A percentile compares a stretch with the other conserved stretches of the same genome.
phyloP scores from a whole-genome alignment of 2,888 invertebrate species.

The Apamea anceps region DNA sequence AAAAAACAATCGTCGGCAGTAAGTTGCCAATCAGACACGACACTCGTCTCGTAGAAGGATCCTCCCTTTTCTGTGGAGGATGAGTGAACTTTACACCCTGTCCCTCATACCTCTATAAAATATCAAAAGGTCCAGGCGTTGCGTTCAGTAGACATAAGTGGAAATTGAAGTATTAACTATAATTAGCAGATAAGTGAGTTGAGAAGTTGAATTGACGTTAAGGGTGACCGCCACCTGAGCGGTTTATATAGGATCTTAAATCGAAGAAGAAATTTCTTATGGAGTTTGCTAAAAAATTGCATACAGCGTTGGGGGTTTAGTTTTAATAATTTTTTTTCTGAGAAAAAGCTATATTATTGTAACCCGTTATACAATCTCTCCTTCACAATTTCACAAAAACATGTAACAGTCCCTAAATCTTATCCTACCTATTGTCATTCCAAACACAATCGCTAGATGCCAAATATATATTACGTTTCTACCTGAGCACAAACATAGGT shows the following conservation, averaged over 20 bases:
- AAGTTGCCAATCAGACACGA: no score
- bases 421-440: not conserved
- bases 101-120: not conserved
- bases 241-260: not conserved
- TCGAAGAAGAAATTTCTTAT: not conserved
- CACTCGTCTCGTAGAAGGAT: no score
- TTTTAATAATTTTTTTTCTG: not conserved
- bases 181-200: not conserved
- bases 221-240: not conserved
- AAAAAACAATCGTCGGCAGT: no score
- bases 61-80: no score
- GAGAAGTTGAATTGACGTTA: not conserved
- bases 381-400: not conserved
- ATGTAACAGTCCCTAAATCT: not conserved
- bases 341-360: not conserved
- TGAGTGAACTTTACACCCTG: no score
- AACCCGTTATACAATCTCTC: no score
- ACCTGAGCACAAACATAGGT: conserved; percentile 30
- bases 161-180: not conserved
- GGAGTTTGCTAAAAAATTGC: not conserved
- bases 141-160: not conserved
- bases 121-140: not conserved
- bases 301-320: not conserved
- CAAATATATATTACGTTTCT: conserved; percentile 37
- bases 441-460: conserved; percentile 12